Conservation (phyloP, 2,888 invertebrate genomes). For the Chrysolina americana region DNA sequence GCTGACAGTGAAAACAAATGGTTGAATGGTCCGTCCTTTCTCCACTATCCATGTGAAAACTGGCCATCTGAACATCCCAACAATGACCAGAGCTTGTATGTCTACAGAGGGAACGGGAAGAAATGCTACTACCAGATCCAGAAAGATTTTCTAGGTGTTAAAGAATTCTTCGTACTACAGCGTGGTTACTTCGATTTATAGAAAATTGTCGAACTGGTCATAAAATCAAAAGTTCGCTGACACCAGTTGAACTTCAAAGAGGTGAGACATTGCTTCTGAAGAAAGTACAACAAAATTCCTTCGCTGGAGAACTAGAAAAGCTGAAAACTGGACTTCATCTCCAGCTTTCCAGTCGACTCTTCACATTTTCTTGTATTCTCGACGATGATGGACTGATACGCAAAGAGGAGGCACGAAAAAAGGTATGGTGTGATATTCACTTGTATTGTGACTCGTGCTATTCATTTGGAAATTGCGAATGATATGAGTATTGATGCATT, state of each 20-base stretch:
- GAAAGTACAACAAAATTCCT: neutral
- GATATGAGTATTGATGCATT: neutral
- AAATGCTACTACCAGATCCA: neutral
- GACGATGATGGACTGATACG: neutral
- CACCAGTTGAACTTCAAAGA: neutral
- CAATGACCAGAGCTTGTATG: no score
- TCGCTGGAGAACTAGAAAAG: neutral
- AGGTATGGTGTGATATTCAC: slow-evolving; percentile 14
- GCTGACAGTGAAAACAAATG: neutral
- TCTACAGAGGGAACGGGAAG: neutral
- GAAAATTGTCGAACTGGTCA: neutral
- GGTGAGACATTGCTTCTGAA: no score
- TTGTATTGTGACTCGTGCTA: neutral
- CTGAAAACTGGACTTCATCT: neutral
- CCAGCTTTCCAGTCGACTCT: neutral
- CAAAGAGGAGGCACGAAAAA: neutral
- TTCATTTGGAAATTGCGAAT: neutral
- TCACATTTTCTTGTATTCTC: neutral
- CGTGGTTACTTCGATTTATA: neutral
- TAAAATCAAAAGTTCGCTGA: neutral
- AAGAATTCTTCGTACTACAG: neutral
- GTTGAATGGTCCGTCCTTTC: no score
- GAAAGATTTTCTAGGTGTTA: neutral
- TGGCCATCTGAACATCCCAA: no score
- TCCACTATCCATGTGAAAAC: no score